Percentiles rank a stretch among this genome's conserved stretches.
Evolutionary conservation across 1,140 invertebrate genomes (phyloP).

Genomic region (Berghia stephanieae): DNA sequence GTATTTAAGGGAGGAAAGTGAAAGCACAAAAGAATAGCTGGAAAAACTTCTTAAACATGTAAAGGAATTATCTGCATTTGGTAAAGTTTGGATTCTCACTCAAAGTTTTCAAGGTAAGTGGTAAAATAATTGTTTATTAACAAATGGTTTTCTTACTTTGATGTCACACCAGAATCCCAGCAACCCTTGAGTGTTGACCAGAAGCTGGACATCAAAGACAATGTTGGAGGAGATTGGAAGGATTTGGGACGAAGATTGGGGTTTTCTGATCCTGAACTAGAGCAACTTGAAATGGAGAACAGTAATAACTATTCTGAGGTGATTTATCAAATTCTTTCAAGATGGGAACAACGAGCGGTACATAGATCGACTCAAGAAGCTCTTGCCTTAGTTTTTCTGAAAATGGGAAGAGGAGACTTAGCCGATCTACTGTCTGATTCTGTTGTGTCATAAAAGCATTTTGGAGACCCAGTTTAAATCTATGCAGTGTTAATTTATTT

Average conservation of each 20-base stretch:
- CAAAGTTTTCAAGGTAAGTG: too few species aligned
- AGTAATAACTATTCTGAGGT: neutral
- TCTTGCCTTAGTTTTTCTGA: neutral
- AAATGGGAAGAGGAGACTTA: constrained; percentile 9
- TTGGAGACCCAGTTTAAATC: too few species aligned
- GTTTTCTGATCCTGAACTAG: neutral
- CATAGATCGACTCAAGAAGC: neutral
- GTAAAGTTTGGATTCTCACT: too few species aligned
- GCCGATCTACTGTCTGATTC: constrained; percentile 10
- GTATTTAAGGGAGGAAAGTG: too few species aligned
- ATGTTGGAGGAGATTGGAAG: constrained; percentile 22
- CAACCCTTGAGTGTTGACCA: neutral
- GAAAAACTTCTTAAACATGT: too few species aligned
- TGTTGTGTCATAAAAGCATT: too few species aligned
- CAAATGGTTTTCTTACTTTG: too few species aligned
- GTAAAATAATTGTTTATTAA: too few species aligned
- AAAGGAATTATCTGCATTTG: too few species aligned
- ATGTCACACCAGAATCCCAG: neutral
- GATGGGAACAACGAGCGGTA: neutral
- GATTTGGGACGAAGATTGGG: constrained; percentile 1
- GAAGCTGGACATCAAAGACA: constrained; percentile 10
- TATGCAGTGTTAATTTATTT: too few species aligned
- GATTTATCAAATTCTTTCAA: neutral
- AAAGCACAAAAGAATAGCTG: too few species aligned
- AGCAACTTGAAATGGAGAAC: neutral